Base-by-base conservation (phyloP, 2,797 vertebrate species). In the Perodicticus potto region DNA sequence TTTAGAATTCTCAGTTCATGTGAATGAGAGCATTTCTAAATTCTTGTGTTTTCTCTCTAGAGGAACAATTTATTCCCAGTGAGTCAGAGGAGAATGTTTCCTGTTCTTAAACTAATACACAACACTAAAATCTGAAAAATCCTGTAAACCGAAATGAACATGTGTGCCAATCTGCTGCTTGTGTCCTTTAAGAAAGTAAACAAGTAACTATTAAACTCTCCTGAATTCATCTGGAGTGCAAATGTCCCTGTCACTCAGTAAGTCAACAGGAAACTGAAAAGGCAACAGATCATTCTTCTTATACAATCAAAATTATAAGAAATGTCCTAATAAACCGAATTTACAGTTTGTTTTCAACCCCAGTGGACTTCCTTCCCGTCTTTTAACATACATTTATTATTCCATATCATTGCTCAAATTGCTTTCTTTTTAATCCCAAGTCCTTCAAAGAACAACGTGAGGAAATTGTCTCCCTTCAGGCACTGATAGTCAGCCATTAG, bases 21-120 rank as follows among this genome's bases (percentile, higher is more conserved):
- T 45, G 27, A 93, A 90, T 45, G n/a, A 91, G 3, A 82, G 25
- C 27, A 92, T 90, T 83, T 96, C 94, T 55, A 92, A 92, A 92
- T 37, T 20, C 65, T 45, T 37, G 53, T 9, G 34, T 76, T 89
- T 84, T 86, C 80, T 77, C 80, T 70, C 29, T 34, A 89, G 29
- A 61, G 27, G 40, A 57, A 89, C 43, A 74, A 73, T 77, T 81
- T 59, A 93, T 93, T 86, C 86, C 69, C 89, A 93, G 63, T 78
- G 45, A 77, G 59, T 91, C 80, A 78, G 59, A 93, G 37, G 55
- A 96, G 77, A 94, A 96, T 65, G 27, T 32, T 89, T 82, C 80
- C 29, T 81, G 11, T 53, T 86, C 59, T 65, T 86, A 93, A 86
- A 84, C 53, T 53, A 85, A 82, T 69, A 20, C 13, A 53, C 2